Conservation (phyloP, 2,888 invertebrate genomes). For the Sialis lutaria region DNA sequence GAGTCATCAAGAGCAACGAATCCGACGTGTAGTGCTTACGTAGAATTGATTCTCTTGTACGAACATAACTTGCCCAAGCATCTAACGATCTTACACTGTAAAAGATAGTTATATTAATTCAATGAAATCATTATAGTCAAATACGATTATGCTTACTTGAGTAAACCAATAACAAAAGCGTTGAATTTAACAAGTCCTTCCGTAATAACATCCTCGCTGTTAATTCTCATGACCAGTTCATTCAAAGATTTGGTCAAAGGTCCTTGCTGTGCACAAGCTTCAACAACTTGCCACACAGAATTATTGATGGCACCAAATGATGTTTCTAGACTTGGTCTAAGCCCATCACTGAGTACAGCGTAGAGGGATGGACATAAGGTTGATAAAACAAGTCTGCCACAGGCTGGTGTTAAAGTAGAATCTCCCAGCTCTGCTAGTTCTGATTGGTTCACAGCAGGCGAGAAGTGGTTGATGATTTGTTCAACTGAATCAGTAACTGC, state of each 20-base stretch:
- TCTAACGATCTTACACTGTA: constrained; percentile 67
- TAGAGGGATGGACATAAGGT: constrained; percentile 71
- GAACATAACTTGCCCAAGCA: constrained; percentile 75
- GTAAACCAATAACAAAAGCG: constrained; percentile 70
- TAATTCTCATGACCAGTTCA: constrained; percentile 66
- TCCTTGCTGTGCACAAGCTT: constrained; percentile 73
- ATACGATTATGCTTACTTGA: constrained; percentile 46
- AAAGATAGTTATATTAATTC: constrained; percentile 9
- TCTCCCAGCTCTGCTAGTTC: constrained; percentile 41
- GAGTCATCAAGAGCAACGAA: constrained; percentile 48
- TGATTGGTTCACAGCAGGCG: constrained; percentile 42
- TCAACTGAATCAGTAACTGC: constrained; percentile 61
- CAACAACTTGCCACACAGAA: constrained; percentile 80
- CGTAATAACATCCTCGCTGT: constrained; percentile 63
- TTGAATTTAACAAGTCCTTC: constrained; percentile 78
- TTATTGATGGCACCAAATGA: constrained; percentile 74
- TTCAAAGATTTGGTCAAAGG: constrained; percentile 69
- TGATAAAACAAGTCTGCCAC: constrained; percentile 55
- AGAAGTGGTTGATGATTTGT: constrained; percentile 53
- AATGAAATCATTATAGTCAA: not conserved
- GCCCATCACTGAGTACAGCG: constrained; percentile 67
- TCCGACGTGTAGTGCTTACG: constrained; percentile 63
- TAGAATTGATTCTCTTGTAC: constrained; percentile 66
- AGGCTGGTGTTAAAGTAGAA: constrained; percentile 40
- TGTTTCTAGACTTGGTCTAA: constrained; percentile 63